A percentile compares a stretch with the other conserved stretches of the same genome.
phyloP scores from a whole-genome alignment of 2,113 vertebrate genomes.

The Alligator sinensis region DNA sequence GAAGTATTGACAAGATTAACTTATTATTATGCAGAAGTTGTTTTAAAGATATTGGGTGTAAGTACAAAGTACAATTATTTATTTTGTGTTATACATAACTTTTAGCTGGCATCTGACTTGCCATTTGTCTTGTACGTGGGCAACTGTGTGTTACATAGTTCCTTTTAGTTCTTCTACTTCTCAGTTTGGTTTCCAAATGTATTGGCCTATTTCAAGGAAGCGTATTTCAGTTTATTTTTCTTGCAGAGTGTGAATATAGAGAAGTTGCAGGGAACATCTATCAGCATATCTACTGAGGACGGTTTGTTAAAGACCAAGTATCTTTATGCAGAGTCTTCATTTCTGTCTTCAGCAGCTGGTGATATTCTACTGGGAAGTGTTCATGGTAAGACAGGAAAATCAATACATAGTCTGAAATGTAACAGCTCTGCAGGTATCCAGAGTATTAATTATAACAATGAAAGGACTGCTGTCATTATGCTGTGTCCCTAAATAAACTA shows the following conservation, averaged over 20 bases:
- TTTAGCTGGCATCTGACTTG: background rate
- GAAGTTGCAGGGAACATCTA: slow-evolving; percentile 91
- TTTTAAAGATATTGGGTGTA: background rate
- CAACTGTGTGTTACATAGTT: background rate
- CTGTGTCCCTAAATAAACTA: background rate
- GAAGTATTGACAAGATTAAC: background rate
- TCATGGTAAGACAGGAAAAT: slow-evolving; percentile 86
- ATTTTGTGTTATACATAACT: background rate
- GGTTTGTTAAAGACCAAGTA: slow-evolving; percentile 90
- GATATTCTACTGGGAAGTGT: slow-evolving; percentile 88
- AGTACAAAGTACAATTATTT: background rate
- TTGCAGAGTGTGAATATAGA: slow-evolving; percentile 87
- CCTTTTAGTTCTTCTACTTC: background rate
- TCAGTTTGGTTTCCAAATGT: slow-evolving; percentile 19
- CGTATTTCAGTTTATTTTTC: slow-evolving; percentile 64
- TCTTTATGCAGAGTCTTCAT: slow-evolving; percentile 90
- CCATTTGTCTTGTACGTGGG: background rate
- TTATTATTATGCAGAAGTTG: background rate
- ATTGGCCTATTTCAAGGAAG: slow-evolving; percentile 28
- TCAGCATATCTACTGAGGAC: slow-evolving; percentile 89
- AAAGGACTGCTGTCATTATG: background rate
- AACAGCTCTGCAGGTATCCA: background rate
- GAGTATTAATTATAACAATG: background rate
- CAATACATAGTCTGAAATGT: background rate
- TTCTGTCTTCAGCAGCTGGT: slow-evolving; percentile 85